phyloP scores from a whole-genome alignment of 2,888 invertebrate species.

The Allophyes oxyacanthae region DNA sequence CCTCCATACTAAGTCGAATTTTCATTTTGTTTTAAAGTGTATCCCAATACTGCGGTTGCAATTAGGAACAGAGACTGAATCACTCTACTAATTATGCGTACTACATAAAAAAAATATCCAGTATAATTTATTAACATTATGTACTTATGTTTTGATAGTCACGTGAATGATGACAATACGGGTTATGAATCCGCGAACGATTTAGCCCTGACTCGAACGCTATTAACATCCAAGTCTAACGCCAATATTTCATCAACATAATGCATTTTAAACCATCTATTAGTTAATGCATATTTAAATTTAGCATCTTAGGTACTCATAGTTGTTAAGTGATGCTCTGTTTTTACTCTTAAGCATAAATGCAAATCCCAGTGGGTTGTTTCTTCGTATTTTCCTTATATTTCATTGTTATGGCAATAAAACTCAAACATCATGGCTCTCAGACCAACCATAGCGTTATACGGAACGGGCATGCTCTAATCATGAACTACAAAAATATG shows the following conservation, averaged over 20 bases:
- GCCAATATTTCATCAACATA: conserved; percentile 17
- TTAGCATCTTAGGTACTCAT: conserved; percentile 19
- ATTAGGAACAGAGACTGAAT: too few relatives aligned
- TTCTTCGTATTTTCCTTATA: conserved; percentile 45
- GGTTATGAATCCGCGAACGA: conserved; percentile 22
- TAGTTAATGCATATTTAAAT: conserved; percentile 24
- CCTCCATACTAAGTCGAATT: too few relatives aligned
- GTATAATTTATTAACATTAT: too few relatives aligned
- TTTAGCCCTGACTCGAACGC: conserved; percentile 26
- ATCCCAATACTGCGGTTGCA: too few relatives aligned
- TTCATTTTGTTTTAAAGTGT: too few relatives aligned
- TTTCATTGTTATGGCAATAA: conserved; percentile 49
- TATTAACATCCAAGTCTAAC: not conserved
- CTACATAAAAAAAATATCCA: too few relatives aligned
- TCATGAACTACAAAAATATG: conserved; percentile 43
- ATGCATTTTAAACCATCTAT: conserved; percentile 27
- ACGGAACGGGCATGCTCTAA: conserved; percentile 35
- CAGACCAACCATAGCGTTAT: conserved; percentile 27
- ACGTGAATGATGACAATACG: conserved; percentile 25
- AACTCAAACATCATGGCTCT: conserved; percentile 38
- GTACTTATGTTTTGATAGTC: conserved; percentile 7
- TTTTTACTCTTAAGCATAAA: conserved; percentile 26
- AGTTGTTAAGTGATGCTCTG: conserved; percentile 17
- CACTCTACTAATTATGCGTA: too few relatives aligned
- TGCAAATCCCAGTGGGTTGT: conserved; percentile 25